These are phyloP conservation scores for Salmo trutta DNA, from an alignment of 2,797 vertebrate species.

Conservation along the genomic window DNA sequence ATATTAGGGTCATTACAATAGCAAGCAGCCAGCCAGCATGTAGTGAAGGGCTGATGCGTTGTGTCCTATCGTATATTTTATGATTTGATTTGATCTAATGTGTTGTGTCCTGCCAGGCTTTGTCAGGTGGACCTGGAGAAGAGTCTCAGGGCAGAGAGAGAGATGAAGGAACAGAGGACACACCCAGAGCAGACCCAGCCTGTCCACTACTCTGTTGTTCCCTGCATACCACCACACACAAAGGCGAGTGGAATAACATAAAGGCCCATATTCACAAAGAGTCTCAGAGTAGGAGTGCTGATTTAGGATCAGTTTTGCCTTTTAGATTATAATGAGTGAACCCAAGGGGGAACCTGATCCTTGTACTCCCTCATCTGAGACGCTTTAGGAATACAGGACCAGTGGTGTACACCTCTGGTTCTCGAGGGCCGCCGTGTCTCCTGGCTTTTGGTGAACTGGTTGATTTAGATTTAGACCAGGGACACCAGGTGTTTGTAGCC, in stretches of 20 bases:
- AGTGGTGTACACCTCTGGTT: background rate
- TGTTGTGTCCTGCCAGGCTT: constrained; percentile 33
- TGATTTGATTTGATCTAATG: background rate
- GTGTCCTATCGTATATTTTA: too few species aligned
- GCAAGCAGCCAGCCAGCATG: background rate
- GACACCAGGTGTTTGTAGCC: background rate
- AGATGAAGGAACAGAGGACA: background rate
- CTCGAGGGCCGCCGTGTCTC: background rate
- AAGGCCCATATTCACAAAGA: background rate
- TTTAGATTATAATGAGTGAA: too few species aligned
- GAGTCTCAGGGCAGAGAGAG: constrained; percentile 20
- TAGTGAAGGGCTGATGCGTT: too few species aligned
- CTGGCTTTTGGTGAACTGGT: background rate
- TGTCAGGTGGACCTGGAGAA: constrained; percentile 39
- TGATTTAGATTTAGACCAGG: background rate
- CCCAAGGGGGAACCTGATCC: background rate
- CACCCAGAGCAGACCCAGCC: constrained; percentile 40
- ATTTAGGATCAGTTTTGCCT: background rate
- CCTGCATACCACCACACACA: background rate
- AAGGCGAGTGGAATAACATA: constrained; percentile 36
- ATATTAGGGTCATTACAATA: background rate
- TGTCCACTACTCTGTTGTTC: background rate
- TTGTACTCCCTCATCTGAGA: background rate
- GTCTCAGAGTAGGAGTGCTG: background rate
- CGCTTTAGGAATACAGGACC: background rate